phyloP scores from a whole-genome alignment of 2,888 invertebrate genomes.

The Hybos culiciformis region DNA sequence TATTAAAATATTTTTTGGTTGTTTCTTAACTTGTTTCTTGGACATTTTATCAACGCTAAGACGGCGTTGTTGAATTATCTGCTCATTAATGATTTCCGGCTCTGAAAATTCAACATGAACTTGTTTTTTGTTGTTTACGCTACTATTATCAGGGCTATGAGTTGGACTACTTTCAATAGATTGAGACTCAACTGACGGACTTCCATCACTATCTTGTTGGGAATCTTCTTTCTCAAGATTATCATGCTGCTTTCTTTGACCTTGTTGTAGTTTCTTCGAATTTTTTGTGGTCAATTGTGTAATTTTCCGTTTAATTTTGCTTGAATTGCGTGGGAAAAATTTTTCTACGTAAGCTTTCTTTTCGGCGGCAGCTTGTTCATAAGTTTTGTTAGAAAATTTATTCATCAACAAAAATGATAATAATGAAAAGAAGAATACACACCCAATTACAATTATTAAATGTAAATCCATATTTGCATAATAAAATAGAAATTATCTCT shows the following conservation, averaged over 20 bases:
- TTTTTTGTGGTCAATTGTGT: constrained; percentile 27
- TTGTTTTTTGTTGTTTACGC: too few relatives aligned
- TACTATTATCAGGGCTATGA: constrained; percentile 4
- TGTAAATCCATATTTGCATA: constrained; percentile 37
- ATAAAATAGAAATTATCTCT: too few relatives aligned
- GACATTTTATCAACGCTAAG: not conserved
- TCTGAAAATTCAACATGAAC: constrained; percentile 33
- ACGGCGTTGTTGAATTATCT: not conserved
- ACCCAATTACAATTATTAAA: constrained; percentile 33
- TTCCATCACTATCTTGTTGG: constrained; percentile 13
- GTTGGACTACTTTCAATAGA: constrained; percentile 11
- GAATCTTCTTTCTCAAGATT: constrained; percentile 8
- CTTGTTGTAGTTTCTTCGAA: constrained; percentile 28
- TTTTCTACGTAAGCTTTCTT: constrained; percentile 33
- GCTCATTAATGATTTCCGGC: constrained; percentile 19
- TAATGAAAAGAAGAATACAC: constrained; percentile 33
- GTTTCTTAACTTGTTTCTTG: constrained; percentile 24
- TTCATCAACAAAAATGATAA: constrained; percentile 33
- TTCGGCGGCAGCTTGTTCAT: constrained; percentile 34
- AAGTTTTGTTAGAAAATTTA: constrained; percentile 34
- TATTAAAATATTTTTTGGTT: constrained; percentile 29
- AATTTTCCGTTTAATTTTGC: constrained; percentile 24
- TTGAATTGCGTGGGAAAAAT: constrained; percentile 23
- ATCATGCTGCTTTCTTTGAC: constrained; percentile 21
- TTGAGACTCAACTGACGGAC: constrained; percentile 9